These are phyloP conservation scores for Clostera curtula DNA, from an alignment of 2,888 invertebrate species.

Conservation along the genomic window DNA sequence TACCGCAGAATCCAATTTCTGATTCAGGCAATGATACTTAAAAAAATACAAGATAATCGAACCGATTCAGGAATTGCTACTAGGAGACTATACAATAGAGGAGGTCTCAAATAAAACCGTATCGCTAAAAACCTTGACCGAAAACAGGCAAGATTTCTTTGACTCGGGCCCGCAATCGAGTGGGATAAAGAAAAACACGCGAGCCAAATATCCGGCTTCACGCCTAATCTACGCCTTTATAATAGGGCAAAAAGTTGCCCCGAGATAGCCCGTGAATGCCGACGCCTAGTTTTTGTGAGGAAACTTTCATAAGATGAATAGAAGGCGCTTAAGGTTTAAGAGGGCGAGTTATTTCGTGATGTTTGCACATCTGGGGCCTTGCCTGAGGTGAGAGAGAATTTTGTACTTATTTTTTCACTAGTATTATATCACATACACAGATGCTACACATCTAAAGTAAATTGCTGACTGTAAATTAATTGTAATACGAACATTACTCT, in stretches of 20 bases:
- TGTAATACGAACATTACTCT: too few relatives aligned
- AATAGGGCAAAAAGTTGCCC: slow-evolving; percentile 33
- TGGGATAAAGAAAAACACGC: slow-evolving; percentile 8
- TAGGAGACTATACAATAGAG: too few relatives aligned
- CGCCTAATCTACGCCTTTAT: slow-evolving; percentile 29
- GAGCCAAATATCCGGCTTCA: slow-evolving; percentile 7
- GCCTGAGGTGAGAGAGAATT: slow-evolving; percentile 6
- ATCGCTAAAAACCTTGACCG: background rate
- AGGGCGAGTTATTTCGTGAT: slow-evolving; percentile 19
- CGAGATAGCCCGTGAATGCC: slow-evolving; percentile 26
- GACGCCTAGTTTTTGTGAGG: slow-evolving; percentile 30
- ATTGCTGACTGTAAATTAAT: too few relatives aligned
- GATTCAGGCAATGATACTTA: too few relatives aligned
- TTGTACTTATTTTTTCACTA: too few relatives aligned
- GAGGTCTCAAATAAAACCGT: too few relatives aligned
- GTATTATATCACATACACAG: too few relatives aligned
- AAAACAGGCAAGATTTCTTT: background rate
- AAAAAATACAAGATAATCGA: too few relatives aligned
- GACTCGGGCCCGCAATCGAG: background rate
- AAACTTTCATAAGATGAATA: slow-evolving; percentile 34
- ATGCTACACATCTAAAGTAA: too few relatives aligned
- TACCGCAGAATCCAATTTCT: too few relatives aligned
- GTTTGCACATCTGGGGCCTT: slow-evolving; percentile 27
- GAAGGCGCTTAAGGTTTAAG: slow-evolving; percentile 19
- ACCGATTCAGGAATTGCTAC: too few relatives aligned